Evolutionary conservation across 2,113 vertebrate species (phyloP), one percentile per base, ranked within the genome.

Genomic region (Zosterops hypoxanthus): DNA sequence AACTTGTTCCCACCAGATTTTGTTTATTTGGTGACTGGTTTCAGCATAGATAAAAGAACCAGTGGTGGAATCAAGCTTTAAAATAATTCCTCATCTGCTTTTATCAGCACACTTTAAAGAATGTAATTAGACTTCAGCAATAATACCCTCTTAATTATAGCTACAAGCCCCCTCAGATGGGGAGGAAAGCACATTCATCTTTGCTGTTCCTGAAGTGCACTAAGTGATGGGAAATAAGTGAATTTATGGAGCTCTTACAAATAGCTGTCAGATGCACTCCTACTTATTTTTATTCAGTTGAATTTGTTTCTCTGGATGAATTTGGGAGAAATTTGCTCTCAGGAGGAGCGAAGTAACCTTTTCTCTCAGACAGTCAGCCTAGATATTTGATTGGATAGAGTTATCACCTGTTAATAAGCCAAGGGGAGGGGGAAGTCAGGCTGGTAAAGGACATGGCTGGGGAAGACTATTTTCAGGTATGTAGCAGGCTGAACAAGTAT

Each of bases 81-180:
- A 82, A 92, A 52, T 13, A 89, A 56, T 66, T 86, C 24, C 76
- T 80, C 0, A 0, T 24, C 3, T 56, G 36, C n/a, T 87, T 44
- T 76, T 93, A 77, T 61, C 63, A 61, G 20, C 28, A 73, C 11
- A 47, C 49, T 86, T 65, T 77, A 78, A 75, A 83, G n/a, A 90
- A 66, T 20, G 34, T 42, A 92, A 92, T 90, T 70, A 92, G 60
- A 77, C 71, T 63, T 89, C 65, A 82, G 57, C 26, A 84, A 86
- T 84, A 94, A 88, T 89, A 59, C 46, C 20, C 25, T 78, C 25
- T 84, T 92, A 89, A 91, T 95, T 94, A 75, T 26, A 85, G 61
- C 55, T 68, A 36, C 53, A 71, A 72, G 36, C 41, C 57, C 49
- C 31, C 61, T 87, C 73, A 64, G 65, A 95, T 42, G n/a, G 9